Evolutionary conservation across 2,888 invertebrate species (phyloP).

Genomic region (Xanthorhoe spadicearia): DNA sequence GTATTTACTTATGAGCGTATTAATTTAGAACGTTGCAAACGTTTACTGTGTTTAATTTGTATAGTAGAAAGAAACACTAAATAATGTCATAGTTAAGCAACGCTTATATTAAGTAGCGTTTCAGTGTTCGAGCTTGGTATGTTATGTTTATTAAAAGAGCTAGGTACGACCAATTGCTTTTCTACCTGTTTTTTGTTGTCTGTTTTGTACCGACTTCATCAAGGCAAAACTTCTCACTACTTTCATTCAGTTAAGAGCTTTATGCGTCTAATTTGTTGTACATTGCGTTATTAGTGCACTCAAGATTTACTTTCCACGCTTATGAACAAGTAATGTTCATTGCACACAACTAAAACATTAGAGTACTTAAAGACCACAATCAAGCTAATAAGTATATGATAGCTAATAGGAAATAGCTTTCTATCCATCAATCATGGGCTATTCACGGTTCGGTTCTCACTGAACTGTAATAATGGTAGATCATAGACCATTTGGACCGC

Average conservation of each 20-base stretch:
- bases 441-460: conserved; percentile 71
- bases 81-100: no score
- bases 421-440: conserved; percentile 75
- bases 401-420: conserved; percentile 69
- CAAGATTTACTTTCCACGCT: neutral
- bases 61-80: no score
- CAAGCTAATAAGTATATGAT: conserved; percentile 47
- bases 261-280: neutral
- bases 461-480: conserved; percentile 63
- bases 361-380: conserved; percentile 46
- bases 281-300: neutral
- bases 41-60: no score
- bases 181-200: neutral
- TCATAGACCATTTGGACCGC: conserved; percentile 55
- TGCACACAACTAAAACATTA: neutral
- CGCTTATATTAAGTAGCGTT: no score
- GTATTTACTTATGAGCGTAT: no score
- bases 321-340: neutral
- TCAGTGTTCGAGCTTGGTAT: no score
- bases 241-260: neutral
- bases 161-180: neutral
- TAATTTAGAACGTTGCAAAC: no score
- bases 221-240: neutral
- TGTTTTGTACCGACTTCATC: neutral
- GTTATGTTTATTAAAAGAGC: no score